These are phyloP conservation scores for Tetragnatha versicolor DNA, from an alignment of 1,140 invertebrate species.

Conservation along the genomic window DNA sequence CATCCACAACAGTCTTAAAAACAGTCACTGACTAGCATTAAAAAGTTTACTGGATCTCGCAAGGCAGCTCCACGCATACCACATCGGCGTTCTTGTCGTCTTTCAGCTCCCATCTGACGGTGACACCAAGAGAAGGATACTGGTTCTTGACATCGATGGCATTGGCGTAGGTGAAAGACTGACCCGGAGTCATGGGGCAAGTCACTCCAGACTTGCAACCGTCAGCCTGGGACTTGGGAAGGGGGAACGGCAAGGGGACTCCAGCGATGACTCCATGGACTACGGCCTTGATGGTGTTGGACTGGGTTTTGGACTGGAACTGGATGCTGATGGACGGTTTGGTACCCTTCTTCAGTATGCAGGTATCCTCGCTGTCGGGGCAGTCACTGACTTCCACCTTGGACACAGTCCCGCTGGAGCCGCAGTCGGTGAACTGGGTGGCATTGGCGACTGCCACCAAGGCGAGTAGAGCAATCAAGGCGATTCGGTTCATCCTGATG, in stretches of 20 bases:
- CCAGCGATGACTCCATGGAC: slow-evolving; percentile 73
- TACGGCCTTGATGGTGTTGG: background rate
- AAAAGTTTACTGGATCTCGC: background rate
- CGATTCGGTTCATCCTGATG: background rate
- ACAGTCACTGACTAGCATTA: no score
- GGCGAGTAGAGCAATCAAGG: background rate
- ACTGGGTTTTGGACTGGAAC: background rate
- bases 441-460: background rate
- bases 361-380: background rate
- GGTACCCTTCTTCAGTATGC: slow-evolving; percentile 1
- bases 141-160: slow-evolving; percentile 69
- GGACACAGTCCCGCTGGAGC: background rate
- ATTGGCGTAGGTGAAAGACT: slow-evolving; percentile 70
- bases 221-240: slow-evolving; percentile 70
- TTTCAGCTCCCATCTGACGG: slow-evolving; percentile 76
- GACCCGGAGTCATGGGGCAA: slow-evolving; percentile 72
- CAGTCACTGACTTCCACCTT: background rate
- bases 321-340: background rate
- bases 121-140: slow-evolving; percentile 72
- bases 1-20: no score
- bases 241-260: slow-evolving; percentile 74
- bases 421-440: slow-evolving; percentile 7
- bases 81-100: slow-evolving; percentile 70
- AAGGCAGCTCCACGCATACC: slow-evolving; percentile 66
- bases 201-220: slow-evolving; percentile 73